Evolutionary conservation across 2,797 vertebrate genomes (phyloP), one percentile per base, ranked within the genome.

Genomic region (Muscicapa comitata): DNA sequence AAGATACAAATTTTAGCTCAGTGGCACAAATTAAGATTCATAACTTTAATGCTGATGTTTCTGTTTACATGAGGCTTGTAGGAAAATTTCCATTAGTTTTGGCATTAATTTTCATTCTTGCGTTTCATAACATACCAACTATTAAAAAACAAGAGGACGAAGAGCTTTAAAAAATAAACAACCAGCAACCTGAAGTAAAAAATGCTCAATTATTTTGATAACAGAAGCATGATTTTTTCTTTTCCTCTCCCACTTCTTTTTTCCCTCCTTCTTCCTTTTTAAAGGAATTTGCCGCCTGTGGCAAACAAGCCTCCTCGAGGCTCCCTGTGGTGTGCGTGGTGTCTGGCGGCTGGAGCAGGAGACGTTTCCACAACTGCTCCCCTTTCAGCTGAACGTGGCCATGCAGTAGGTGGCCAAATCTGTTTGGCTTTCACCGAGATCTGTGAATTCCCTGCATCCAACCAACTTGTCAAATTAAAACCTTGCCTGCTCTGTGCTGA

Each of bases 21-120:
- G 45, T 95, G 96, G 97, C 96, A 97, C 97, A 97, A 96, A 98
- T 97, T 96, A 97, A 97, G 97, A 98, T 97, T 97, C 97, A 95
- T 96, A 97, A 97, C 96, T 97, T 97, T 97, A 97, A 97, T 94
- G 97, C 95, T 94, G 95, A 95, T 97, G 87, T 96, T 97, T 97
- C 94, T 98, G 98, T 97, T 97, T 97, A 96, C 93, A 85, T 65
- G 88, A 93, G 75, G 61, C 71, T 93, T 80, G 89, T 93, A 73
- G 70, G 88, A 97, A 95, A 97, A 95, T 97, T 90, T 93, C 91
- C 95, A 54, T 95, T 93, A 82, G 57, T 94, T 90, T 95, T 95
- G 95, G 80, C 79, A 74, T 97, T 94, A 84, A 61, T 96, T 96
- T 94, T 93, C 86, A 88, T 78, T 96, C 97, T 94, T 86, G 80